These are phyloP conservation scores for Pachycephala philippinensis DNA, from an alignment of 2,113 vertebrate species.

Conservation along the genomic window DNA sequence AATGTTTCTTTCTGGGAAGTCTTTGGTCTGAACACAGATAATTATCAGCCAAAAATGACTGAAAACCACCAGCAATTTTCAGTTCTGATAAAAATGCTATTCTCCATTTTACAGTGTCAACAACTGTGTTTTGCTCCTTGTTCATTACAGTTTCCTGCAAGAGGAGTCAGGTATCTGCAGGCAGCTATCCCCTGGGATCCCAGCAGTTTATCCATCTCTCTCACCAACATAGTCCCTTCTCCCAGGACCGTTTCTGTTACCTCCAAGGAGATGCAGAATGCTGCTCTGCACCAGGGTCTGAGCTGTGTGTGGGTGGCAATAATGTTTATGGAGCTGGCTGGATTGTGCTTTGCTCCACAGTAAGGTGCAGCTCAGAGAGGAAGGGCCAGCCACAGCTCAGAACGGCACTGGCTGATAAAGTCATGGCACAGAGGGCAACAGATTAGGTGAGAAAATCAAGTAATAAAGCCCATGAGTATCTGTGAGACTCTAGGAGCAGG, in stretches of 20 bases:
- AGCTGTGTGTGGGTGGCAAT: background rate
- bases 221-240: background rate
- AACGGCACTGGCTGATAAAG: background rate
- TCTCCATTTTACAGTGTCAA: background rate
- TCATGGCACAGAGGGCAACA: background rate
- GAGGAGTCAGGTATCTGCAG: background rate
- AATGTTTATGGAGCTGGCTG: background rate
- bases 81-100: background rate
- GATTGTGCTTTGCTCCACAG: background rate
- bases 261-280: background rate
- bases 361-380: background rate
- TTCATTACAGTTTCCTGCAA: background rate
- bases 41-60: background rate
- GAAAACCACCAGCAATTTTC: slow-evolving; percentile 28
- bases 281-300: background rate
- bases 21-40: background rate
- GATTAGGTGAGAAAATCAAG: background rate
- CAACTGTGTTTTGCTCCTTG: background rate
- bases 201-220: background rate
- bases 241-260: background rate
- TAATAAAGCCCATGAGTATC: background rate
- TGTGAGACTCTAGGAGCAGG: background rate
- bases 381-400: background rate
- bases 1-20: background rate
- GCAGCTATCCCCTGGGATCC: background rate